A percentile compares a stretch with the other conserved stretches of the same genome.
Conservation (phyloP, 2,113 vertebrate species). For the Tympanuchus pallidicinctus region DNA sequence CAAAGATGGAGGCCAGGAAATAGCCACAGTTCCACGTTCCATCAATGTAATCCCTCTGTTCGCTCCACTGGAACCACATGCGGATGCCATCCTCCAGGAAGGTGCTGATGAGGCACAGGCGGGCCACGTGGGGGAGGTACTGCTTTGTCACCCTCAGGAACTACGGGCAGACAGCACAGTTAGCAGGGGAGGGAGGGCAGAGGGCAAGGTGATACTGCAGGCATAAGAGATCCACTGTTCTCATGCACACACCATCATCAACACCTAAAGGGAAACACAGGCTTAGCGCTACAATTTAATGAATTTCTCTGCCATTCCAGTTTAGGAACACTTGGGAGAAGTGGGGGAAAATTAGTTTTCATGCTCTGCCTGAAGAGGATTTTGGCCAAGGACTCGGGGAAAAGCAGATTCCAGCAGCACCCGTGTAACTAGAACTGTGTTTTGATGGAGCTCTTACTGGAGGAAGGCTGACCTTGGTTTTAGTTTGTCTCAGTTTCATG, state of each 20-base stretch:
- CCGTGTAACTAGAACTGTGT: neutral
- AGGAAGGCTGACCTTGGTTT: constrained; percentile 30
- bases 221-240: neutral
- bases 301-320: neutral
- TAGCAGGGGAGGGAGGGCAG: neutral
- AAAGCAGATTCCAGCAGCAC: neutral
- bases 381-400: neutral
- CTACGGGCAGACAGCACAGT: constrained; percentile 64
- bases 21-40: constrained; percentile 95
- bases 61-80: constrained; percentile 99
- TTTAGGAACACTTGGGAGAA: neutral
- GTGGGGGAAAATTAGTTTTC: neutral
- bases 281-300: neutral
- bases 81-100: constrained; percentile 98
- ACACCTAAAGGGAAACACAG: neutral
- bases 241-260: neutral
- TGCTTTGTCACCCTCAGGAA: constrained; percentile 97
- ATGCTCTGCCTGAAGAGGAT: neutral
- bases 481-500: constrained; percentile 46
- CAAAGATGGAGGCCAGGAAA: constrained; percentile 92
- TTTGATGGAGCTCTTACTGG: neutral
- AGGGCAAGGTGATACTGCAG: neutral
- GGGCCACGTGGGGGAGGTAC: constrained; percentile 95
- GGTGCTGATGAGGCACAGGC: constrained; percentile 96
- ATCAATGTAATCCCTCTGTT: constrained; percentile 97